Percentiles rank a stretch among this genome's conserved stretches.
Evolutionary conservation across 2,797 vertebrate genomes (phyloP).

Genomic region (Anguilla megastoma): DNA sequence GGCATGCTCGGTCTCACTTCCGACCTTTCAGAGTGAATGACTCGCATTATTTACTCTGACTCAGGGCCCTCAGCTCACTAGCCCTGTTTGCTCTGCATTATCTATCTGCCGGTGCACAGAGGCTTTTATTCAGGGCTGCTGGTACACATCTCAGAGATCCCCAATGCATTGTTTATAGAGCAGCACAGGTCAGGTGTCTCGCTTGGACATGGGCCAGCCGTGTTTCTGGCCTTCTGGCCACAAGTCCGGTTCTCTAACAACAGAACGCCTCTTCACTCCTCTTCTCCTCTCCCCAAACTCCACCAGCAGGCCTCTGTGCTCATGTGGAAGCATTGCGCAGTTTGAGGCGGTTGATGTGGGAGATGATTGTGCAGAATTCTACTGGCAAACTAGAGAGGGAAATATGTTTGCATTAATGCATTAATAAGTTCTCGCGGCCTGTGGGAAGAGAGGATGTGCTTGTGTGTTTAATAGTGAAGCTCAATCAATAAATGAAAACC

Average conservation of each 20-base stretch:
- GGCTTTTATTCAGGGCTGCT: background rate
- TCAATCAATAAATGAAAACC: conserved; percentile 29
- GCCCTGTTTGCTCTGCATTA: background rate
- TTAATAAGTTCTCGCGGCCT: background rate
- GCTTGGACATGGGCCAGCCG: background rate
- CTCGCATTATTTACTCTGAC: background rate
- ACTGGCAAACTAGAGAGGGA: background rate
- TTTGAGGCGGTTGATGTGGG: background rate
- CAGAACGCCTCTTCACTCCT: background rate
- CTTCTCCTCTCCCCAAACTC: background rate
- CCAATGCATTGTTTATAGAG: background rate
- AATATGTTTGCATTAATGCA: background rate
- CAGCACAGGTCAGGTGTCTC: background rate
- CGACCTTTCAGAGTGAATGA: background rate
- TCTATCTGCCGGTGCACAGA: background rate
- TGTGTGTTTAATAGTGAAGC: background rate
- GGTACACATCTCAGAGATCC: background rate
- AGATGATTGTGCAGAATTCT: background rate
- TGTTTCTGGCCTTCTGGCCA: background rate
- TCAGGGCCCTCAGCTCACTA: background rate
- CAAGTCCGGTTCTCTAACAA: background rate
- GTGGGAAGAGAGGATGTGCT: background rate
- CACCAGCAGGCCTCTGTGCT: background rate
- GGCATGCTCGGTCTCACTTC: background rate
- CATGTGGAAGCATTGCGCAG: background rate